Base-by-base conservation (phyloP, 2,888 invertebrate species). In the Dioctria linearis region DNA sequence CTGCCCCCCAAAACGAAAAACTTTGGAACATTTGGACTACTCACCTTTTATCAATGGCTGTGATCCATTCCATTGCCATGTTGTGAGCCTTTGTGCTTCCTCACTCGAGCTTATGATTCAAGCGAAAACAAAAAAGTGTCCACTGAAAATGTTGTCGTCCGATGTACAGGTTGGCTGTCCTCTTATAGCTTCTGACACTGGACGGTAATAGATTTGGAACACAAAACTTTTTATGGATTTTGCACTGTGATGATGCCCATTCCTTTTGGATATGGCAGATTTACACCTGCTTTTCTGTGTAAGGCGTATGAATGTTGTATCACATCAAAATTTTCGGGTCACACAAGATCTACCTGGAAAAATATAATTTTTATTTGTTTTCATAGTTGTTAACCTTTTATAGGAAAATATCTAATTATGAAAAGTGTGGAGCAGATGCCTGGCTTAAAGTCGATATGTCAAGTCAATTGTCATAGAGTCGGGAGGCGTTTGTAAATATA, bases 31-130 rank as follows among this genome's bases (percentile, higher is more conserved):
- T 76, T 76, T 63, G 3, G 61, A 85, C 25, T 25, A 25, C 86
- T 86, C 85, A 90, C 90, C 90, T 90, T 86, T 91, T 91, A 87
- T 91, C 90, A 87, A 91, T 90, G 71, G 90, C 90, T 81, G 90
- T 90, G 86, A 91, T 90, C 90, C 90, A 91, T 88, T 91, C 90
- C 88, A 90, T 91, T 81, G 90, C 90, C 90, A 90, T 90, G 84
- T 63, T 37, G 63, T 84, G 59, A 51, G 4, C 25, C 25, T 75
- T 75, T 61, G 37, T 63, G 76, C 43, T 43, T 25, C 8, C 49
- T 75, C 59, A 43, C 8, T 3, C 13, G 59, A 59, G 25, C 42
- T 40, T 0, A 25, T 25, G 59, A 75, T 59, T 75, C 43, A n/a
- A 25, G 25, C 42, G 13, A 75, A 75, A 75, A 69, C 69, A 69